Conservation (phyloP, 2,888 invertebrate species). For the Dysmachus trigonus region DNA sequence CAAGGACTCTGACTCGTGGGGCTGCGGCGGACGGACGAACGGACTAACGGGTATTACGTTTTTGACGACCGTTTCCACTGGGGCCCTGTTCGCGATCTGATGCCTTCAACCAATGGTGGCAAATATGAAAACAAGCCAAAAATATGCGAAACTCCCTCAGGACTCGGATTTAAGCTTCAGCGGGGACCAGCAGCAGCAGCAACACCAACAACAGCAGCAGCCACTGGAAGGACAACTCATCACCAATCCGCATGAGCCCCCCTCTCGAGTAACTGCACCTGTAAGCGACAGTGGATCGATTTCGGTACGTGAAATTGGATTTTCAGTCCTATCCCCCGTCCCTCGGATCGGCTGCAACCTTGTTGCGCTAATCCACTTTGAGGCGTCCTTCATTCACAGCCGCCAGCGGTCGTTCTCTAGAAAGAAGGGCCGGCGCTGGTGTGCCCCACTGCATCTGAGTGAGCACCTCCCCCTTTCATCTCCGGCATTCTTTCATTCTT, state of each 20-base stretch:
- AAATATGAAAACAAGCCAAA: slow-evolving; percentile 53
- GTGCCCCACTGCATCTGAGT: background rate
- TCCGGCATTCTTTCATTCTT: background rate
- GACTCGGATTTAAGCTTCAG: slow-evolving; percentile 62
- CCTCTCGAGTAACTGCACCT: slow-evolving; percentile 12
- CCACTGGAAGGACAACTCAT: slow-evolving; percentile 1
- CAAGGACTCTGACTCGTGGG: background rate
- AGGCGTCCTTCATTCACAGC: background rate
- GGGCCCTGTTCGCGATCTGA: background rate
- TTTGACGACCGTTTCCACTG: background rate
- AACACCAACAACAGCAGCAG: slow-evolving; percentile 33
- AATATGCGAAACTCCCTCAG: slow-evolving; percentile 63
- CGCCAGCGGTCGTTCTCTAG: background rate
- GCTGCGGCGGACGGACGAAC: background rate
- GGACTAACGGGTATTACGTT: background rate
- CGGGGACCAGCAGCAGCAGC: slow-evolving; percentile 47
- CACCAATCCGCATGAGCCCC: background rate
- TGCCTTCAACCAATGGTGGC: slow-evolving; percentile 29
- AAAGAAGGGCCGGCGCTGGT: background rate
- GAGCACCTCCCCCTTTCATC: background rate
- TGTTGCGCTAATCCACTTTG: background rate
- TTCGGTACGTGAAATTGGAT: slow-evolving; percentile 36
- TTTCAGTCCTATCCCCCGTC: background rate
- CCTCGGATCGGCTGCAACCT: background rate
- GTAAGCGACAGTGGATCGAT: slow-evolving; percentile 31